Evolutionary conservation across 2,113 vertebrate genomes (phyloP), one percentile per base, ranked within the genome.

Genomic region (Chloropsis cyanopogon): DNA sequence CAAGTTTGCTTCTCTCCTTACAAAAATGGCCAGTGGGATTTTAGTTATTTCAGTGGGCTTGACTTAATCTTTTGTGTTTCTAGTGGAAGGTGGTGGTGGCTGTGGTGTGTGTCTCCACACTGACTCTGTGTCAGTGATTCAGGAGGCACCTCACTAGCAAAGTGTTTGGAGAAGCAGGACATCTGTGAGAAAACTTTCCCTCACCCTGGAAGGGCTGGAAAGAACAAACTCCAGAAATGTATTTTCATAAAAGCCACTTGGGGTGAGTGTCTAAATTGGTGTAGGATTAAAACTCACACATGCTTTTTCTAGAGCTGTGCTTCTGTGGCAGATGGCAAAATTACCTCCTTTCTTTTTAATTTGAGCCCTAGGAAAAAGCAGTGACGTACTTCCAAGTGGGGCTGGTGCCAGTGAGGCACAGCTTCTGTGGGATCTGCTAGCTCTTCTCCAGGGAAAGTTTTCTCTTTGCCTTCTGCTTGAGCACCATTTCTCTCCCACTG

Each of bases 301-400:
- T 0, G 1, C 6, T 33, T 65, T 42, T 41, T 47, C 42, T 47
- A 56, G 66, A 82, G 59, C 82, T 69, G 22, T 23, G 4, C 28
- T 89, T 50, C 28, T 42, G 47, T 33, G 59, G 65, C 84, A 91
- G 49, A 78, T 79, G 84, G 69, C 75, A 90, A 68, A 93, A 64
- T 15, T 1, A 33, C 75, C 50, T 60, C 12, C 11, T 86, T 60
- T 39, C 35, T 60, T 57, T 49, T 85, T 53, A 25, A 82, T 76
- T 50, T n/a, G 59, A 85, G 7, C 53, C 76, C 77, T 60, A 61
- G 50, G 72, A 92, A 46, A 71, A 82, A 73, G 42, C 0, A 37
- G 28, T 39, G 52, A 46, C 1, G 1, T 46, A 5, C 31, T 78
- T 84, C 49, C 64, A 54, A 23, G 12, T 0, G 15, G 25, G 28